Percentiles rank a stretch among this genome's conserved stretches.
Evolutionary conservation across 2,113 vertebrate genomes (phyloP).

Genomic region (Nannobrachium achirus): DNA sequence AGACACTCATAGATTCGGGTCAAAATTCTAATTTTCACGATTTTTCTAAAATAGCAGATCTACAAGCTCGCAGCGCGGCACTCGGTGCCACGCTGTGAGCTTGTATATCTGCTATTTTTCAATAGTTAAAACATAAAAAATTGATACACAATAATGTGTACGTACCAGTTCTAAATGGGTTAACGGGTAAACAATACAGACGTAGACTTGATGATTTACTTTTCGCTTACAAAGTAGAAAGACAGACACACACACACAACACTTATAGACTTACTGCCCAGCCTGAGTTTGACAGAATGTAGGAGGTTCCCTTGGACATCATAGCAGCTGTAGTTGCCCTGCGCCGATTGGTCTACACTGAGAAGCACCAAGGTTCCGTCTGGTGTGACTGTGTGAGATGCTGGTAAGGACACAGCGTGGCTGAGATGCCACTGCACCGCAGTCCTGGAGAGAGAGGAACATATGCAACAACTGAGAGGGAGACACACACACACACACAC

Average conservation of each 20-base stretch:
- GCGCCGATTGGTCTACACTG: slow-evolving; percentile 61
- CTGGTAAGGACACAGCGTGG: slow-evolving; percentile 56
- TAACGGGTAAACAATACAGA: too few species aligned
- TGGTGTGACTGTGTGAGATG: slow-evolving; percentile 56
- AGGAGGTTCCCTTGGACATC: slow-evolving; percentile 66
- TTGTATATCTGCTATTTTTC: too few species aligned
- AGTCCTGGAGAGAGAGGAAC: slow-evolving; percentile 49
- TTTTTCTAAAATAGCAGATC: too few species aligned
- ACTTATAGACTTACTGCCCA: slow-evolving; percentile 74
- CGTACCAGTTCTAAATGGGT: too few species aligned
- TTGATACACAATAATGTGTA: too few species aligned
- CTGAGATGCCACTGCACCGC: slow-evolving; percentile 76
- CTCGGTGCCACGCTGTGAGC: too few species aligned
- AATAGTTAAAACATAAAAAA: too few species aligned
- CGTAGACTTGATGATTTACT: neutral
- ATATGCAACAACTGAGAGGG: slow-evolving; percentile 23
- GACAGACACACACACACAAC: neutral
- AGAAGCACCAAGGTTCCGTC: slow-evolving; percentile 72
- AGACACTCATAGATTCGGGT: too few species aligned
- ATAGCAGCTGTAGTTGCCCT: slow-evolving; percentile 83
- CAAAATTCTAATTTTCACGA: too few species aligned
- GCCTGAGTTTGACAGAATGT: slow-evolving; percentile 63
- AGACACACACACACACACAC: neutral
- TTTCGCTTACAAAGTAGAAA: neutral
- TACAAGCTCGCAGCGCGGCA: too few species aligned